Percentiles rank a stretch among this genome's conserved stretches.
These are phyloP conservation scores for Egretta garzetta DNA, from an alignment of 2,113 vertebrate species.

Conservation along the genomic window DNA sequence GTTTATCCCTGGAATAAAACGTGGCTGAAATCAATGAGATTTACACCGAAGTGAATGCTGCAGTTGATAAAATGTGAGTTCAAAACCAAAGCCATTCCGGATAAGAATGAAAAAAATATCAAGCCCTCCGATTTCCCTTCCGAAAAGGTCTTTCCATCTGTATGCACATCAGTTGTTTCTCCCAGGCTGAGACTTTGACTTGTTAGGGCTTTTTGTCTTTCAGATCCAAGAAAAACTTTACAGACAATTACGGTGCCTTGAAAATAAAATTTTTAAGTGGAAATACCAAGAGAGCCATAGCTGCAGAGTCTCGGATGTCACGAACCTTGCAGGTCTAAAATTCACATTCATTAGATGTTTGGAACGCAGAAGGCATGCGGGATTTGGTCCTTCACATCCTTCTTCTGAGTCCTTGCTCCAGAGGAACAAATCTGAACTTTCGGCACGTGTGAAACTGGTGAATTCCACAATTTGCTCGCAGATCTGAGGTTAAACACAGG, in stretches of 20 bases:
- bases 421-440: neutral
- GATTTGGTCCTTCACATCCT: neutral
- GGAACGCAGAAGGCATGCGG: neutral
- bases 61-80: slow-evolving; percentile 22
- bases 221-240: slow-evolving; percentile 44
- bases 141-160: neutral
- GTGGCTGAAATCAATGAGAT: slow-evolving; percentile 26
- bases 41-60: neutral
- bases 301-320: neutral
- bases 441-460: neutral
- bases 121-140: neutral
- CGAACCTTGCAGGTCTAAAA: slow-evolving; percentile 1
- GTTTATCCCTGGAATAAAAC: neutral
- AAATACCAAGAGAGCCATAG: neutral
- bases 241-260: slow-evolving; percentile 10
- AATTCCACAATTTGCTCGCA: neutral
- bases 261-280: slow-evolving; percentile 35
- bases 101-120: neutral
- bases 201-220: neutral
- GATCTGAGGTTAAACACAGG: neutral
- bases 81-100: neutral
- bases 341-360: neutral
- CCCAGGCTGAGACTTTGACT: neutral
- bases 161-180: neutral
- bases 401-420: neutral